Conservation (phyloP, 2,888 invertebrate genomes). For the Camptogramma bilineatum region DNA sequence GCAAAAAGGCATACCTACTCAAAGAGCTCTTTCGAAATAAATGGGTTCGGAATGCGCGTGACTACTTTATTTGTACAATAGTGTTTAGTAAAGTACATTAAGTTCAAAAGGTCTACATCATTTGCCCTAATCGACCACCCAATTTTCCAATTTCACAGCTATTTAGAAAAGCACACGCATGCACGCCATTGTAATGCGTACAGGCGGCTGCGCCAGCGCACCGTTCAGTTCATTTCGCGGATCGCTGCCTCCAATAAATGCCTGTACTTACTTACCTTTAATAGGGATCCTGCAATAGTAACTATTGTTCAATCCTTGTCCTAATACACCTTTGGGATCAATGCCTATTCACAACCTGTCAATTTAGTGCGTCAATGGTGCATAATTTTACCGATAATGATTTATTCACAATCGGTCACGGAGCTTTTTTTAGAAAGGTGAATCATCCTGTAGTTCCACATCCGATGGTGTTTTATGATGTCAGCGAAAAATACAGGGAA, state of each 20-base stretch:
- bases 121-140: constrained; percentile 43
- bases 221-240: constrained; percentile 69
- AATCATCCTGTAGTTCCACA: constrained; percentile 23
- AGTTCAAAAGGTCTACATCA: constrained; percentile 22
- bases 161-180: constrained; percentile 50
- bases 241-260: constrained; percentile 71
- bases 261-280: constrained; percentile 50
- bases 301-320: constrained; percentile 8
- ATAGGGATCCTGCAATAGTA: constrained; percentile 47
- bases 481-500: constrained; percentile 8
- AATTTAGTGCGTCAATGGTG: constrained; percentile 61
- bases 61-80: background rate
- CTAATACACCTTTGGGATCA: constrained; percentile 50
- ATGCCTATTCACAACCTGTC: constrained; percentile 62
- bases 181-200: constrained; percentile 46
- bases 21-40: background rate
- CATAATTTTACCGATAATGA: constrained; percentile 58
- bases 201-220: constrained; percentile 50
- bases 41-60: background rate
- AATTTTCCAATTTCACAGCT: constrained; percentile 56
- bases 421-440: constrained; percentile 39
- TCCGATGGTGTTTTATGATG: constrained; percentile 16
- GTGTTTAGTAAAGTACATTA: background rate
- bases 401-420: constrained; percentile 56
- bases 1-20: constrained; percentile 8